phyloP scores from a whole-genome alignment of 2,113 vertebrate genomes.

The Gasterosteus aculeatus region DNA sequence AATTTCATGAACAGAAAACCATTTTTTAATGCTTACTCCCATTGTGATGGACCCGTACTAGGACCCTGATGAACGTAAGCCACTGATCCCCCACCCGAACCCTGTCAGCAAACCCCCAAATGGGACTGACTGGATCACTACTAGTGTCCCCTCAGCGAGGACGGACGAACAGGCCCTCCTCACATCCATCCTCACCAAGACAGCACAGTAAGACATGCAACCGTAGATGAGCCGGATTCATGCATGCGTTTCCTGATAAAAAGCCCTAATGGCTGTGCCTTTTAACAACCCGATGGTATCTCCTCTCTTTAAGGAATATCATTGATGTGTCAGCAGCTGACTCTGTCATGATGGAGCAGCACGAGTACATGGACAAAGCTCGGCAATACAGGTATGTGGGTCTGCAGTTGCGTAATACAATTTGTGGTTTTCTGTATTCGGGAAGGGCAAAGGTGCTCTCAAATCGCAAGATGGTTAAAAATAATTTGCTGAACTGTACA shows the following conservation, averaged over 20 bases:
- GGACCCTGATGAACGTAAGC: conserved; percentile 83
- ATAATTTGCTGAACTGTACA: neutral
- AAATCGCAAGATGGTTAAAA: neutral
- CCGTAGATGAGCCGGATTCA: neutral
- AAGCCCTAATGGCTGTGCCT: neutral
- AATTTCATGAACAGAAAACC: neutral
- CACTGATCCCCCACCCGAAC: conserved; percentile 86
- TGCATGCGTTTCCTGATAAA: neutral
- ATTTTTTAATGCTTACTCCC: neutral
- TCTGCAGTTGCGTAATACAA: neutral
- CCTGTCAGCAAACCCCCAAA: conserved; percentile 88
- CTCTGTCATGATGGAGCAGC: conserved; percentile 96
- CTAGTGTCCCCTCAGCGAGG: conserved; percentile 85
- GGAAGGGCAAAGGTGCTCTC: neutral
- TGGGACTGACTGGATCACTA: conserved; percentile 85
- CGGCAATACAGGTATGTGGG: conserved; percentile 90
- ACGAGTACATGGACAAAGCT: conserved; percentile 97
- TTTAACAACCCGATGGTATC: neutral
- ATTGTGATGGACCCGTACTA: conserved; percentile 20
- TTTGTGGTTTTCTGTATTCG: neutral
- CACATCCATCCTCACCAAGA: conserved; percentile 93
- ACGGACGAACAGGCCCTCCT: conserved; percentile 94
- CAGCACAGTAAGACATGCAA: conserved; percentile 86
- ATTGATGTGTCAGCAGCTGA: conserved; percentile 96
- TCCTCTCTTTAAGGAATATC: conserved; percentile 86